Evolutionary conservation across 53 echinoderm and acorn worm species (phyloP), one percentile per base, ranked within the genome.

Genomic region (Echinarachnius parma): DNA sequence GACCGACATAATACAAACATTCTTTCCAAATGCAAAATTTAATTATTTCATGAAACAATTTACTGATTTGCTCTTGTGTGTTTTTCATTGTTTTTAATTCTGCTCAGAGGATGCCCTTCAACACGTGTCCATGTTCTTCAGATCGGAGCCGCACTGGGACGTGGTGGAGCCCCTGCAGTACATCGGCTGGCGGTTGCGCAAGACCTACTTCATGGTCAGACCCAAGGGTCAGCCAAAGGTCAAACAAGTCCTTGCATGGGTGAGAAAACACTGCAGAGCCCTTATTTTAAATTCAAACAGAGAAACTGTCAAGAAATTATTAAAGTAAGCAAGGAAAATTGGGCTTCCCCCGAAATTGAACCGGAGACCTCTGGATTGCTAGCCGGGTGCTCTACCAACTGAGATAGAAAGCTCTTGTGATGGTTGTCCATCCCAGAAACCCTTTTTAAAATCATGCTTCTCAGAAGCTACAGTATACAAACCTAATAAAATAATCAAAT

Each of bases 71-170:
- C 15, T 63, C 1, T n/a, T 33, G 34, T 32, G 15, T 1, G 16
- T 19, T 9, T 37, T 66, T 15, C 24, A 3, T 18, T 20, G 10
- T 29, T 50, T 2, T 36, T 54, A n/a, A n/a, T n/a, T n/a, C 20
- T 50, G 14, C 28, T 53, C 85, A 98, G 98, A 98, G 85, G 77
- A 77, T 34, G 98, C 98, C 3, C 81, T 98, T 4, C 98, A 98
- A 67, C 85, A 98, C 54, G 98, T 98, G 48, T 98, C 98, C 64
- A 98, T 98, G 98, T 82, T 98, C 50, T 98, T 98, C 81, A 78
- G 98, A n/a, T 98, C 98, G 5, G 98, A 98, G 53, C 98, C 91
- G 4, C 81, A 82, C 80, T 98, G 98, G 98, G 98, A 98, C 62
- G 91, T 98, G 19, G 72, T 92, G n/a, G 98, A 98, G 58, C 91